These are phyloP conservation scores for Machimus atricapillus DNA, from an alignment of 2,888 invertebrate genomes.

Conservation along the genomic window DNA sequence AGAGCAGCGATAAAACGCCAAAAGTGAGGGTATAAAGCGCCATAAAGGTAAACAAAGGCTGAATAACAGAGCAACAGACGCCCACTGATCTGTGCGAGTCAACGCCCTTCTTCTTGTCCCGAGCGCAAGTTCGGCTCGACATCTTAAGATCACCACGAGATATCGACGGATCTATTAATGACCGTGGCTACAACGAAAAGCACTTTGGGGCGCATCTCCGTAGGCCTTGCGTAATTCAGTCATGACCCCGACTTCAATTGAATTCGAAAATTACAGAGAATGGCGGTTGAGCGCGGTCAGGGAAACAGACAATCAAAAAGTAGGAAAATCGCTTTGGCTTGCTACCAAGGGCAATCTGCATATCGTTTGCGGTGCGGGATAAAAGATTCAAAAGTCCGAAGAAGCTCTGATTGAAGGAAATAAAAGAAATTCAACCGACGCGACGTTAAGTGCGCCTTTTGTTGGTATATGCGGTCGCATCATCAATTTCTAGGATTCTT, in stretches of 20 bases:
- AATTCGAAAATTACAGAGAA: neutral
- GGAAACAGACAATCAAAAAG: neutral
- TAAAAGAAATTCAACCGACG: neutral
- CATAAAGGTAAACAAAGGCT: neutral
- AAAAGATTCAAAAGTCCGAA: neutral
- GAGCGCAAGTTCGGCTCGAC: neutral
- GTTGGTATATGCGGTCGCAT: neutral
- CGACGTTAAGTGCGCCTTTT: neutral
- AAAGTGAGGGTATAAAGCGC: neutral
- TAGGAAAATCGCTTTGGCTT: neutral
- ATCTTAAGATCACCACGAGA: neutral
- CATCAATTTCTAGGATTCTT: neutral
- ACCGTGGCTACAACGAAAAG: neutral
- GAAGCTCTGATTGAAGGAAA: neutral
- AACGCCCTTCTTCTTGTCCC: neutral
- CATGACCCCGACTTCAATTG: neutral
- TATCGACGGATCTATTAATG: constrained; percentile 8
- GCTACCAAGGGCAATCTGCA: neutral
- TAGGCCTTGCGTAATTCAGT: neutral
- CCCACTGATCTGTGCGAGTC: neutral
- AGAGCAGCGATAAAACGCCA: neutral
- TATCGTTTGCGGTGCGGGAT: neutral
- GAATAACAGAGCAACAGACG: neutral
- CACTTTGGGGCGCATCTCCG: neutral
- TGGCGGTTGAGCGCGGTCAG: neutral